Percentiles rank a stretch among this genome's conserved stretches.
Evolutionary conservation across 2,113 vertebrate species (phyloP).

Genomic region (Clarias macrocephalus): DNA sequence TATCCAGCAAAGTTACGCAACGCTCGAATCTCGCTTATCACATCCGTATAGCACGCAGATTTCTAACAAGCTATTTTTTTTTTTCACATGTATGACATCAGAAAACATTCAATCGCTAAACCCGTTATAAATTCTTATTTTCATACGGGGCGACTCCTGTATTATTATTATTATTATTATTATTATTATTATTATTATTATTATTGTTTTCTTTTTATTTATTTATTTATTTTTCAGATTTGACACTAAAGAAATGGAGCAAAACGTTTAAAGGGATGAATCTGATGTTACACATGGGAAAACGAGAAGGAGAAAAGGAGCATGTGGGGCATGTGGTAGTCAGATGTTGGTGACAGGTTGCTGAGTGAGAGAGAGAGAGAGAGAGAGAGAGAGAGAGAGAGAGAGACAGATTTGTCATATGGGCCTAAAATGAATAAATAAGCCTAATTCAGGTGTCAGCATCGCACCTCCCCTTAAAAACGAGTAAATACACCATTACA

Average conservation of each 20-base stretch:
- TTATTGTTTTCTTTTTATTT: too few relatives aligned
- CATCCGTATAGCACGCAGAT: not conserved
- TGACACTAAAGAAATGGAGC: conserved; percentile 18
- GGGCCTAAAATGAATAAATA: conserved; percentile 16
- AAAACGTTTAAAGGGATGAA: conserved; percentile 62
- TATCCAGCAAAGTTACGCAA: not conserved
- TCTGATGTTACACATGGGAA: conserved; percentile 2
- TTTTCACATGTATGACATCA: not conserved
- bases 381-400: conserved; percentile 24
- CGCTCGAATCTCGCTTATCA: not conserved
- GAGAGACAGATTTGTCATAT: not conserved
- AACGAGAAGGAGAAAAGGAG: conserved; percentile 4
- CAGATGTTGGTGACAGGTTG: conserved; percentile 72
- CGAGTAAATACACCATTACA: conserved; percentile 46
- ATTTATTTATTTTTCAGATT: not conserved
- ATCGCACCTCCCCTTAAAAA: conserved; percentile 24
- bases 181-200: too few relatives aligned
- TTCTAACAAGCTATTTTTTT: not conserved
- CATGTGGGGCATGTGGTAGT: conserved; percentile 64
- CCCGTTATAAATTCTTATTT: not conserved
- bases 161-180: too few relatives aligned
- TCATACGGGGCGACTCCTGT: not conserved
- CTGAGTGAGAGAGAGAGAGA: conserved; percentile 11
- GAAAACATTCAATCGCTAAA: not conserved
- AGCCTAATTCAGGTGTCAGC: conserved; percentile 11